Conservation (phyloP, 2,113 vertebrate genomes). For the Chaenocephalus aceratus region DNA sequence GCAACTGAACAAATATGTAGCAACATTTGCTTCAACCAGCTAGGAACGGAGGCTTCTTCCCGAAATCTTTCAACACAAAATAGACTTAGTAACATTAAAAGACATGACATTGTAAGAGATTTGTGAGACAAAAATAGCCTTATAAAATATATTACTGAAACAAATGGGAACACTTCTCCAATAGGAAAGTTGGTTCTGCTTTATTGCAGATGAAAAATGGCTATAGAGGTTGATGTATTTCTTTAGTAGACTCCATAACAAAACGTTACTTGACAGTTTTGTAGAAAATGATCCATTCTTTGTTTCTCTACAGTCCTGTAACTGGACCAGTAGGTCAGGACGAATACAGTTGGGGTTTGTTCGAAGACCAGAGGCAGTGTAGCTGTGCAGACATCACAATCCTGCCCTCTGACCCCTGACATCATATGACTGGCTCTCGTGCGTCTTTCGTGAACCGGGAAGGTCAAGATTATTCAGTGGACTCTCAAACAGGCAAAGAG, state of each 20-base stretch:
- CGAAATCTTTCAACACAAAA: background rate
- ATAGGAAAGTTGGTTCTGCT: background rate
- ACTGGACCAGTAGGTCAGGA: slow-evolving; percentile 48
- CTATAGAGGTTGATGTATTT: background rate
- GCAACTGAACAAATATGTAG: background rate
- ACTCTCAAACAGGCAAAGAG: slow-evolving; percentile 68
- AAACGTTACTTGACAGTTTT: background rate
- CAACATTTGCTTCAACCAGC: background rate
- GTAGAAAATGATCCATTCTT: slow-evolving; percentile 36
- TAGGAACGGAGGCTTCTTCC: background rate
- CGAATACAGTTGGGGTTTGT: slow-evolving; percentile 62
- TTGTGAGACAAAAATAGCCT: no score
- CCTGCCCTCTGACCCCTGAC: slow-evolving; percentile 69
- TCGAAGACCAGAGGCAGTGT: slow-evolving; percentile 36
- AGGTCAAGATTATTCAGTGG: slow-evolving; percentile 78
- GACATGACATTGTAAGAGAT: background rate
- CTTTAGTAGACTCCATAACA: background rate
- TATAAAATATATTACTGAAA: background rate
- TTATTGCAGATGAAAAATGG: background rate
- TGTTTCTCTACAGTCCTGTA: slow-evolving; percentile 57
- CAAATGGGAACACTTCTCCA: background rate
- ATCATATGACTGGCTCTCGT: slow-evolving; percentile 68
- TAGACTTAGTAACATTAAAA: background rate
- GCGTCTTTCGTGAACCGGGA: slow-evolving; percentile 69
- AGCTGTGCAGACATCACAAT: slow-evolving; percentile 69